phyloP scores from a whole-genome alignment of 2,797 vertebrate species.

The Enteromius unitaeniatus region DNA sequence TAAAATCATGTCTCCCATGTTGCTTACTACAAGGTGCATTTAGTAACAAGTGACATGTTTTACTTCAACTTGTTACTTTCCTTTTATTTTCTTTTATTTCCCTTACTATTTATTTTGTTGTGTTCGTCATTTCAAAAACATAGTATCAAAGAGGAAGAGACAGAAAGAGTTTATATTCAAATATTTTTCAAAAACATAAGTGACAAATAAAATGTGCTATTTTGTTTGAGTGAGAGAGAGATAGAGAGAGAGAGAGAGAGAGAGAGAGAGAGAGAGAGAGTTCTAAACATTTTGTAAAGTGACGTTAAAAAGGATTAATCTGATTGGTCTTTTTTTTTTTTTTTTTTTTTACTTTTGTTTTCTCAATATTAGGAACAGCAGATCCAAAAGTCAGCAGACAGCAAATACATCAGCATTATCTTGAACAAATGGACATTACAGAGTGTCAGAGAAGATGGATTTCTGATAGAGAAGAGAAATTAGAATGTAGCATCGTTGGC shows the following conservation, averaged over 20 bases:
- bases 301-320: no score
- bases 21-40: not conserved
- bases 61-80: not conserved
- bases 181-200: not conserved
- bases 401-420: constrained; percentile 75
- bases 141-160: not conserved
- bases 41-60: not conserved
- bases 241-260: no score
- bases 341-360: not conserved
- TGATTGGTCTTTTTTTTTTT: constrained; percentile 68
- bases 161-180: constrained; percentile 1
- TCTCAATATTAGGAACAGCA: constrained; percentile 71
- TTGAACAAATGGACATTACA: constrained; percentile 70
- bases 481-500: constrained; percentile 62
- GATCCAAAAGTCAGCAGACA: constrained; percentile 69
- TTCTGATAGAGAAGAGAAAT: constrained; percentile 63
- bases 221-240: not conserved
- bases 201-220: not conserved
- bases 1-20: not conserved
- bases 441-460: constrained; percentile 76
- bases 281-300: constrained; percentile 56
- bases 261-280: constrained; percentile 32
- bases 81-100: not conserved
- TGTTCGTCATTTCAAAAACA: not conserved
- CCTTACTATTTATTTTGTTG: not conserved